Percentiles rank a stretch among this genome's conserved stretches.
Evolutionary conservation across 1,140 invertebrate species (phyloP).

Genomic region (Ridgeia piscesae): DNA sequence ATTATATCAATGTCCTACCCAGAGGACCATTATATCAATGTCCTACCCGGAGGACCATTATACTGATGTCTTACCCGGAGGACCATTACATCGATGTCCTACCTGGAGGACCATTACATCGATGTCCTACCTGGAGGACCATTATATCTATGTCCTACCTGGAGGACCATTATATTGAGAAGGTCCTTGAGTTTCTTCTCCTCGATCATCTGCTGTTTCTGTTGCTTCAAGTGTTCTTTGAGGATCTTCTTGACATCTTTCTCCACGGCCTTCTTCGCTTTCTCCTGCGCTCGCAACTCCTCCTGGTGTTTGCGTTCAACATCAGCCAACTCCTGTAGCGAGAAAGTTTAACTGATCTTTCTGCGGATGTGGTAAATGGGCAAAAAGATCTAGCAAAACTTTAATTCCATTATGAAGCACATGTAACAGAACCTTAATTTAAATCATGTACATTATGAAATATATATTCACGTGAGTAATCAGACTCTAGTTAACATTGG

Average conservation of each 20-base stretch:
- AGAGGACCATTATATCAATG: background rate
- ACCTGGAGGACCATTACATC: background rate
- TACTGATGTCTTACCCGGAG: background rate
- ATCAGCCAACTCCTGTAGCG: background rate
- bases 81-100: background rate
- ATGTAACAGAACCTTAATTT: no score
- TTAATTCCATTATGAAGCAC: no score
- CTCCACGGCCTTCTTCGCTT: constrained; percentile 6
- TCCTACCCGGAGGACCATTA: background rate
- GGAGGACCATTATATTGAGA: background rate
- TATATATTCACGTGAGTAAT: no score
- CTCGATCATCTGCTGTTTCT: background rate
- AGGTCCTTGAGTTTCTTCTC: background rate
- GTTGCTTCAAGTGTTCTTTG: constrained; percentile 15
- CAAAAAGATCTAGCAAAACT: no score
- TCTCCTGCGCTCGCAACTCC: constrained; percentile 6
- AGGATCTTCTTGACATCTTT: constrained; percentile 25
- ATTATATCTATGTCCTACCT: background rate
- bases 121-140: background rate
- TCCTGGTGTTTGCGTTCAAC: background rate
- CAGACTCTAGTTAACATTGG: no score
- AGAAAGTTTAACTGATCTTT: background rate
- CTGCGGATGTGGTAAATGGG: no score
- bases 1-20: background rate
- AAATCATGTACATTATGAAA: no score